Conservation (phyloP, 2,113 vertebrate genomes). For the Oceanites oceanicus region DNA sequence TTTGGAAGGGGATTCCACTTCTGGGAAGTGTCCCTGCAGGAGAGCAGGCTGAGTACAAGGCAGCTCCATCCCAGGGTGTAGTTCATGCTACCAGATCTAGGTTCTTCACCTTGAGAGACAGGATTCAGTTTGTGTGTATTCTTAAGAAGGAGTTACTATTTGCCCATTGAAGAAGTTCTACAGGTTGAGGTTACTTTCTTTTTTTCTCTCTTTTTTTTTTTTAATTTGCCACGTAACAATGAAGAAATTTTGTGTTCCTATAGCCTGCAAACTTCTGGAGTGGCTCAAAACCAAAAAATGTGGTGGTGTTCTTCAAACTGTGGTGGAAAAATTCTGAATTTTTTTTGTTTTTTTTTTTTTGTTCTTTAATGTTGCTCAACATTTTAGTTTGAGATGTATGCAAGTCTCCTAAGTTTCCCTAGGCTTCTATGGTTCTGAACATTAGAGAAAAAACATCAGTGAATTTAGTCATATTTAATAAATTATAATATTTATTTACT, state of each 20-base stretch:
- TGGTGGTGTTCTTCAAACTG: neutral
- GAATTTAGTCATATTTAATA: neutral
- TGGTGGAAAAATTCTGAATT: neutral
- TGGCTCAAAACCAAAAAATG: neutral
- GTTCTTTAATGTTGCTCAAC: neutral
- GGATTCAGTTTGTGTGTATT: neutral
- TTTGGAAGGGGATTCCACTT: neutral
- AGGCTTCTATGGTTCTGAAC: neutral
- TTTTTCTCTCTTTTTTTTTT: neutral
- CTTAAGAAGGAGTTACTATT: neutral
- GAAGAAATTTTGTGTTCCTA: neutral
- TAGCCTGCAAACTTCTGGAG: neutral
- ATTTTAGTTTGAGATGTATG: neutral
- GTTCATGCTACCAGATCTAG: neutral
- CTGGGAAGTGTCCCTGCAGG: neutral
- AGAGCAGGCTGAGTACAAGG: neutral
- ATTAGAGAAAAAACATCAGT: neutral
- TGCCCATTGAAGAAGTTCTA: neutral
- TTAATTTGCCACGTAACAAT: neutral
- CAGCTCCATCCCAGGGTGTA: neutral
- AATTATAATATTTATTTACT: neutral
- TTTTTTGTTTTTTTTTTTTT: neutral
- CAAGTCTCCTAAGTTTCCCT: neutral
- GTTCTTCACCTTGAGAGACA: neutral
- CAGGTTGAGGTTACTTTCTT: neutral